Percentiles rank a stretch among this genome's conserved stretches.
Evolutionary conservation across 2,797 vertebrate genomes (phyloP).

Genomic region (Bovichtus variegatus): DNA sequence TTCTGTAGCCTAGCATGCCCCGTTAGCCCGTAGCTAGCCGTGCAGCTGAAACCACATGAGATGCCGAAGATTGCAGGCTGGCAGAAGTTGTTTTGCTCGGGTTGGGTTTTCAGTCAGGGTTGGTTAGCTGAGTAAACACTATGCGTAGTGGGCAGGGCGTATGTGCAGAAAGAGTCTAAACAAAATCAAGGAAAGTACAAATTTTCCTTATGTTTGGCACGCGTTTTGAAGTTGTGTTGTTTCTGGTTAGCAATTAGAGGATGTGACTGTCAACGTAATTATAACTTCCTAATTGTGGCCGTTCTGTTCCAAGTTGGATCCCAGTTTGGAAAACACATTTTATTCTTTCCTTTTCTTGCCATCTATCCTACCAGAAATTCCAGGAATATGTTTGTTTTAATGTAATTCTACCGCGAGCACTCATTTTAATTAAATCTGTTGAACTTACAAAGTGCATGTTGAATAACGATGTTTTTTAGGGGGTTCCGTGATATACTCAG

Average conservation of each 20-base stretch:
- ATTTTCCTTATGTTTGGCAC: slow-evolving; percentile 57
- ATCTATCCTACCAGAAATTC: slow-evolving; percentile 28
- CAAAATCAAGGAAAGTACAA: slow-evolving; percentile 67
- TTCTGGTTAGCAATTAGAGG: slow-evolving; percentile 66
- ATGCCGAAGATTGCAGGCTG: slow-evolving; percentile 56
- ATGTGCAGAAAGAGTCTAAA: slow-evolving; percentile 50
- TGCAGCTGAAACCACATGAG: slow-evolving; percentile 62
- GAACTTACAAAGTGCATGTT: background rate
- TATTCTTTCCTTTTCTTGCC: slow-evolving; percentile 11
- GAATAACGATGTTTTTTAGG: background rate
- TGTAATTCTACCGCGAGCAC: slow-evolving; percentile 13
- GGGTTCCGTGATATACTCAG: background rate
- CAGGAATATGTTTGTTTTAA: slow-evolving; percentile 37
- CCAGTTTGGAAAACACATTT: slow-evolving; percentile 44
- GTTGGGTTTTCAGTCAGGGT: slow-evolving; percentile 47
- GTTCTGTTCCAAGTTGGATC: slow-evolving; percentile 45
- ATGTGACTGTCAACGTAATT: slow-evolving; percentile 65
- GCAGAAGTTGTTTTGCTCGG: slow-evolving; percentile 33
- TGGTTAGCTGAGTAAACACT: slow-evolving; percentile 69
- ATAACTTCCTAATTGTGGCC: slow-evolving; percentile 65
- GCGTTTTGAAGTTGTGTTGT: slow-evolving; percentile 42
- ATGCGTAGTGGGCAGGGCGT: slow-evolving; percentile 55
- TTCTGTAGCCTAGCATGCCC: slow-evolving; percentile 27
- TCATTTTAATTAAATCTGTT: slow-evolving; percentile 35
- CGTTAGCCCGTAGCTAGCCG: slow-evolving; percentile 42